Conservation (phyloP, 2,113 vertebrate species). For the Macquaria australasica region DNA sequence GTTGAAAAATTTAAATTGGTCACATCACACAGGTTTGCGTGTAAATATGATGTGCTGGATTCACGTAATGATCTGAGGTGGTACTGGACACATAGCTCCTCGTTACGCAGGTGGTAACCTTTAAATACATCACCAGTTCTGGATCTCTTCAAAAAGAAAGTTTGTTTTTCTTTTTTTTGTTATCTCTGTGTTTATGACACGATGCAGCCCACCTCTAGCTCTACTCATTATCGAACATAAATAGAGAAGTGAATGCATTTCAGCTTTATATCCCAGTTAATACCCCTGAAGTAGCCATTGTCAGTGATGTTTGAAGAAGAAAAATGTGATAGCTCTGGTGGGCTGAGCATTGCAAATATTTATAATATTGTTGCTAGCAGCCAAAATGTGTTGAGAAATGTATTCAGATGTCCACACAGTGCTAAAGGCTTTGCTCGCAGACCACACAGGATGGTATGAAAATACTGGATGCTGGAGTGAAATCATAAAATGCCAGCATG, state of each 20-base stretch:
- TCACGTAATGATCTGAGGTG: background rate
- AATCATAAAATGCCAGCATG: slow-evolving; percentile 39
- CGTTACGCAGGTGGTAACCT: slow-evolving; percentile 13
- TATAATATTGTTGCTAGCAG: background rate
- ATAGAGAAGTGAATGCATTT: background rate
- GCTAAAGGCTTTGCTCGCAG: background rate
- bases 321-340: background rate
- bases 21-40: background rate
- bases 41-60: background rate
- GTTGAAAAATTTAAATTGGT: slow-evolving; percentile 7
- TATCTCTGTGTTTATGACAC: too few species aligned
- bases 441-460: slow-evolving; percentile 16
- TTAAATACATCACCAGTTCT: slow-evolving; percentile 4
- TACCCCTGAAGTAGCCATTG: background rate
- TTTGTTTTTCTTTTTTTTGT: background rate
- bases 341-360: background rate
- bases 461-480: slow-evolving; percentile 15
- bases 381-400: slow-evolving; percentile 2
- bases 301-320: background rate
- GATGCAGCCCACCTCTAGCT: background rate
- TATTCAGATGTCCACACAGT: background rate
- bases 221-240: slow-evolving; percentile 9
- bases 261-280: background rate
- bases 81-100: background rate
- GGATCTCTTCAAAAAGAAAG: background rate